Conservation (phyloP, 2,888 invertebrate species). For the Drosophila emarginata region DNA sequence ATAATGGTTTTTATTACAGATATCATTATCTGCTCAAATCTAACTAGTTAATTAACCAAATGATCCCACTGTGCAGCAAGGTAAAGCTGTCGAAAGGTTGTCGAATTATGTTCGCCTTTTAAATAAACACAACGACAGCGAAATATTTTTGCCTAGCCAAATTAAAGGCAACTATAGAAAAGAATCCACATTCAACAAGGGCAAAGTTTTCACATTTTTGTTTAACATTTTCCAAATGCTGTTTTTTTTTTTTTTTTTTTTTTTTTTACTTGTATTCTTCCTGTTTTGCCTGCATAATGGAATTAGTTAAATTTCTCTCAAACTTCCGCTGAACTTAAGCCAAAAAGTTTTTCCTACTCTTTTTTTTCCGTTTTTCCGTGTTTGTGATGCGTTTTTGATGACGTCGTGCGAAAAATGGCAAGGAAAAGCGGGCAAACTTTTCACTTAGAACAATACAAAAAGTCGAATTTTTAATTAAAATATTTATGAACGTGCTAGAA, state of each 20-base stretch:
- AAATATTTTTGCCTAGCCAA: conserved; percentile 30
- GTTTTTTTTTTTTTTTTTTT: background rate
- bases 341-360: conserved; percentile 55
- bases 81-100: conserved; percentile 8
- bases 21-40: too few species aligned
- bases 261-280: conserved; percentile 16
- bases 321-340: conserved; percentile 56
- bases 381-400: conserved; percentile 75
- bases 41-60: background rate
- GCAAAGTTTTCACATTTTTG: conserved; percentile 75
- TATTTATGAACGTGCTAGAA: conserved; percentile 65
- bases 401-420: conserved; percentile 48
- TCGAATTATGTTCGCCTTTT: conserved; percentile 48
- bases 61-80: background rate
- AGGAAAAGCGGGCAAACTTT: conserved; percentile 60
- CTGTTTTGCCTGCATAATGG: conserved; percentile 67
- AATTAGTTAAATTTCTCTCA: conserved; percentile 72
- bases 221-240: conserved; percentile 64
- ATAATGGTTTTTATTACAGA: too few species aligned
- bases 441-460: conserved; percentile 68
- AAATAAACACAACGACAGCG: conserved; percentile 45
- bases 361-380: conserved; percentile 36
- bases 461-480: conserved; percentile 71
- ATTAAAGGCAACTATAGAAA: conserved; percentile 47
- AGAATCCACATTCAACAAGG: conserved; percentile 50